Conservation (phyloP, 2,113 vertebrate species). For the Glaucidium brasilianum region DNA sequence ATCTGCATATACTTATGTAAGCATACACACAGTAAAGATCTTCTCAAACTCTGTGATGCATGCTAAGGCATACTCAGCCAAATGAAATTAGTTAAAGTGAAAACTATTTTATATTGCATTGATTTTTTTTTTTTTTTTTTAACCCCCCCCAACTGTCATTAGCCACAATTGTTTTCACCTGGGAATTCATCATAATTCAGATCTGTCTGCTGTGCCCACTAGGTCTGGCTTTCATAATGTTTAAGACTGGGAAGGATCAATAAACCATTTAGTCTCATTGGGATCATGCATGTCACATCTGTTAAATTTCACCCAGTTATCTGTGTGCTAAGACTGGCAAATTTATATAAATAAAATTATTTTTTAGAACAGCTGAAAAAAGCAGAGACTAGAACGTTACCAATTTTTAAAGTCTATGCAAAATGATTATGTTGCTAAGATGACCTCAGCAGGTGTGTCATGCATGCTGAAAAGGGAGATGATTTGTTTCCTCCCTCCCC, state of each 20-base stretch:
- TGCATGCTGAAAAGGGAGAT: background rate
- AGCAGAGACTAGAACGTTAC: background rate
- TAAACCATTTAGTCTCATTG: conserved; percentile 28
- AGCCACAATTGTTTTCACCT: conserved; percentile 27
- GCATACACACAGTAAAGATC: background rate
- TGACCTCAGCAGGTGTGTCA: conserved; percentile 36
- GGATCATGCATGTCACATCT: background rate
- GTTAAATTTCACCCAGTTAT: conserved; percentile 4
- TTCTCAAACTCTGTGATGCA: background rate
- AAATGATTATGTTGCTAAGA: background rate
- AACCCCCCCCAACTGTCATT: background rate
- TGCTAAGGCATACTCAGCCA: background rate
- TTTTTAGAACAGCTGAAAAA: background rate
- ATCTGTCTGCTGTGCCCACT: background rate
- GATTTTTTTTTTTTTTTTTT: background rate
- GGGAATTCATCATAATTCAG: conserved; percentile 27
- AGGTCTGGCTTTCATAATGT: conserved; percentile 46
- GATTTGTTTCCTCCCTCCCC: background rate
- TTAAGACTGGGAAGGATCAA: conserved; percentile 41
- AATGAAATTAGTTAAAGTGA: conserved; percentile 19
- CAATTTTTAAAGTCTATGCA: background rate
- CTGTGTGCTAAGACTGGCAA: background rate
- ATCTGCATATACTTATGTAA: background rate
- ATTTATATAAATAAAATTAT: background rate
- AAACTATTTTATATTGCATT: conserved; percentile 22